Conservation (phyloP, 2,113 vertebrate genomes). For the Colius striatus region DNA sequence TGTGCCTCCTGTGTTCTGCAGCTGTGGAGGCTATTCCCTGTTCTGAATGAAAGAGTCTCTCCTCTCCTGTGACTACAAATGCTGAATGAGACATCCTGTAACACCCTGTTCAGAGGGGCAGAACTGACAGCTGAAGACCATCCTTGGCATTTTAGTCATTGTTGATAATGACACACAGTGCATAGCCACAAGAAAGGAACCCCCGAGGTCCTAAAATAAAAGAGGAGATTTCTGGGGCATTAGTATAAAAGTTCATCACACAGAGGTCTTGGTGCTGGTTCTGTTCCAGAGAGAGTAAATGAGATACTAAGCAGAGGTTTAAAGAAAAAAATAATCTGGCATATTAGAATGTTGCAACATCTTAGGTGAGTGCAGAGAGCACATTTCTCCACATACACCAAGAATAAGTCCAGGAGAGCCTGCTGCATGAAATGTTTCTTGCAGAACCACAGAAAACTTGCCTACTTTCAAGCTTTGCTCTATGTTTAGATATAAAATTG, state of each 20-base stretch:
- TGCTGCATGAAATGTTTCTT: not conserved
- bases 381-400: not conserved
- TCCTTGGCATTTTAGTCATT: constrained; percentile 28
- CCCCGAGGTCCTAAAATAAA: not conserved
- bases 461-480: not conserved
- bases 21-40: constrained; percentile 58
- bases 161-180: not conserved
- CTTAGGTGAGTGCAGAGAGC: not conserved
- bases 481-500: not conserved
- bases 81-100: constrained; percentile 61
- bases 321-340: constrained; percentile 12
- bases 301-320: not conserved
- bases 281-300: not conserved
- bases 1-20: constrained; percentile 57
- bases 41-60: not conserved
- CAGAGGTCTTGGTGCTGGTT: not conserved
- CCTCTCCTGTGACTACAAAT: constrained; percentile 34
- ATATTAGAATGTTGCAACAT: not conserved
- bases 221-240: not conserved
- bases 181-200: not conserved
- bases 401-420: not conserved
- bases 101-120: constrained; percentile 19
- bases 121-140: constrained; percentile 7
- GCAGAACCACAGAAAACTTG: not conserved
- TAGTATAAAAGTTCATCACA: not conserved